A percentile compares a stretch with the other conserved stretches of the same genome.
Evolutionary conservation across 2,888 invertebrate genomes (phyloP).

Genomic region (Vesta saturnalis): DNA sequence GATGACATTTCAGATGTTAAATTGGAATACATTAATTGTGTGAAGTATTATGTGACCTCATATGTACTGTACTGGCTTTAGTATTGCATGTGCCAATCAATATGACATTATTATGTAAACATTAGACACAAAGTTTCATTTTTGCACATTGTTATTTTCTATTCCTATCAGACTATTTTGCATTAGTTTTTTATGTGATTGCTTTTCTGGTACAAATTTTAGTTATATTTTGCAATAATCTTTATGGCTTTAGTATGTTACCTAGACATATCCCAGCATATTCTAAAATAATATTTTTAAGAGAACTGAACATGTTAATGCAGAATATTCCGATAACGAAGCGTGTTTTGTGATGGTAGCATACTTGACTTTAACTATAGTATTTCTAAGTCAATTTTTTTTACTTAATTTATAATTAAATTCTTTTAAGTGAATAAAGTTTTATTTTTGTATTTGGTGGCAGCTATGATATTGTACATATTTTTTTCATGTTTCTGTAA

Average conservation of each 20-base stretch:
- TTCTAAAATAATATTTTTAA: background rate
- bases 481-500: constrained; percentile 4
- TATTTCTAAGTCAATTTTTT: constrained; percentile 1
- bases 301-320: background rate
- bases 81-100: background rate
- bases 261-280: too few species aligned
- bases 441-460: constrained; percentile 26
- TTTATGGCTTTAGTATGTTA: too few species aligned
- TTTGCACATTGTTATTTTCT: background rate
- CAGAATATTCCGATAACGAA: background rate
- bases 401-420: constrained; percentile 5
- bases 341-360: background rate
- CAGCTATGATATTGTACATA: constrained; percentile 14
- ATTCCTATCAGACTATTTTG: background rate
- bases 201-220: background rate
- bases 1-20: too few species aligned
- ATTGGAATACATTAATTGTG: too few species aligned
- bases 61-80: background rate
- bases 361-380: background rate
- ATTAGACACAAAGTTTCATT: background rate
- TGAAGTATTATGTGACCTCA: too few species aligned
- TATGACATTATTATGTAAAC: background rate
- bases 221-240: too few species aligned
- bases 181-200: background rate
- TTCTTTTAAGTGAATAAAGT: constrained; percentile 12